These are phyloP conservation scores for Gallinago undulata DNA, from an alignment of 2,113 vertebrate species.

Conservation along the genomic window DNA sequence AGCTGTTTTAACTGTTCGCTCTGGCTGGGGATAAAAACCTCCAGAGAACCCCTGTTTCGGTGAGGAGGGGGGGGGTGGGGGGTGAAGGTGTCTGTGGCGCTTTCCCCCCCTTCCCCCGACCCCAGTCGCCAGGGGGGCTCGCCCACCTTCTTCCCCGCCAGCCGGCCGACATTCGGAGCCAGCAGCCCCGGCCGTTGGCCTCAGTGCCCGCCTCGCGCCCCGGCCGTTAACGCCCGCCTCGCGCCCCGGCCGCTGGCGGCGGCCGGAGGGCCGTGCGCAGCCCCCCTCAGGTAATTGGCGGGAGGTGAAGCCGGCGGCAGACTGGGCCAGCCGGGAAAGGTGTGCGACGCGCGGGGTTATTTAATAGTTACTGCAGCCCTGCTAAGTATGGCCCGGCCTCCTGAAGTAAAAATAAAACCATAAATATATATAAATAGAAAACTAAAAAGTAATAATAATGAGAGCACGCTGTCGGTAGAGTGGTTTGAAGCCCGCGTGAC, in stretches of 20 bases:
- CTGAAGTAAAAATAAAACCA: background rate
- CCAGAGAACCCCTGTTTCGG: background rate
- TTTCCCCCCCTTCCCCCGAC: no score
- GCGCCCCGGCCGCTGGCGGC: background rate
- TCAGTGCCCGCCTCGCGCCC: background rate
- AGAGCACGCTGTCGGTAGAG: background rate
- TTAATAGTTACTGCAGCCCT: background rate
- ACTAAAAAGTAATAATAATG: no score
- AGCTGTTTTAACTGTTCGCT: background rate
- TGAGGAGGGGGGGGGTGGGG: no score
- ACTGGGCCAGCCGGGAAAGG: background rate
- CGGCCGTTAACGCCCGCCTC: background rate
- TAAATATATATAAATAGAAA: no score
- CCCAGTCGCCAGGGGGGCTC: background rate
- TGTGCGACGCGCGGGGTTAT: accelerated
- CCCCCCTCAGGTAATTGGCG: background rate
- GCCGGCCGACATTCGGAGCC: background rate
- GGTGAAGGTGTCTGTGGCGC: background rate
- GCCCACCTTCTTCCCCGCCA: background rate
- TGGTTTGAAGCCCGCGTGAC: background rate
- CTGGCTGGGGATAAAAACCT: background rate
- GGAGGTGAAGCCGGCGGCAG: background rate
- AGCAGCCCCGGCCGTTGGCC: no score
- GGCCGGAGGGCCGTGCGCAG: background rate
- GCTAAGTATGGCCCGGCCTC: accelerated